A percentile compares a stretch with the other conserved stretches of the same genome.
phyloP scores from a whole-genome alignment of 2,888 invertebrate genomes.

The Aquatica leii region DNA sequence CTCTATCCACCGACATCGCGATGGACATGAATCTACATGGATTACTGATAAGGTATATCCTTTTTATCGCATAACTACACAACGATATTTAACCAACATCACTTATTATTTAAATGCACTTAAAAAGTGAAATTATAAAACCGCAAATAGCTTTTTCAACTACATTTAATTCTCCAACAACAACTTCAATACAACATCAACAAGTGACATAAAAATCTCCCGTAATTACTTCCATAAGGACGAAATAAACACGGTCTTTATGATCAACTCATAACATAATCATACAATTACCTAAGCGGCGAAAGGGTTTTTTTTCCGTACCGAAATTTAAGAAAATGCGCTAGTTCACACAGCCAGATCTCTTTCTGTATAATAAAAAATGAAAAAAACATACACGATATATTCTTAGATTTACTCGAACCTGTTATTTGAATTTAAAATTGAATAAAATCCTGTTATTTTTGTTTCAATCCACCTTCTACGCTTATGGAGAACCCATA shows the following conservation, averaged over 20 bases:
- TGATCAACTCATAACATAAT: constrained; percentile 58
- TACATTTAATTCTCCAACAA: neutral
- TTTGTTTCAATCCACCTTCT: constrained; percentile 42
- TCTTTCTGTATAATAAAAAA: constrained; percentile 22
- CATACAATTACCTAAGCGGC: constrained; percentile 47
- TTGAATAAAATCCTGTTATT: constrained; percentile 52
- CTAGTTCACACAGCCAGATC: neutral
- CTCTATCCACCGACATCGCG: constrained; percentile 56
- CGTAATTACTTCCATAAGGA: constrained; percentile 57
- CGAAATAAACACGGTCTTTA: constrained; percentile 57
- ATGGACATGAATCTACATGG: constrained; percentile 57
- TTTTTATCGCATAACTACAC: neutral
- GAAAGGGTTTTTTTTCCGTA: constrained; percentile 34
- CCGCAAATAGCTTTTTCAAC: neutral
- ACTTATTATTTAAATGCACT: neutral
- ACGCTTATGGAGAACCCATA: constrained; percentile 55
- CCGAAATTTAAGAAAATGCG: neutral
- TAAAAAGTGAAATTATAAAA: constrained; percentile 6
- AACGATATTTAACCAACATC: neutral
- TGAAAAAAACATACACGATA: constrained; percentile 16
- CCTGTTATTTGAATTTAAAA: constrained; percentile 48
- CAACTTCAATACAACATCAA: constrained; percentile 43
- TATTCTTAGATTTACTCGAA: constrained; percentile 42
- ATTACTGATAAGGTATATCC: constrained; percentile 46
- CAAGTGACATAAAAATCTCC: constrained; percentile 56